A percentile compares a stretch with the other conserved stretches of the same genome.
phyloP scores from a whole-genome alignment of 1,140 invertebrate species.

The Euwallacea fornicatus region DNA sequence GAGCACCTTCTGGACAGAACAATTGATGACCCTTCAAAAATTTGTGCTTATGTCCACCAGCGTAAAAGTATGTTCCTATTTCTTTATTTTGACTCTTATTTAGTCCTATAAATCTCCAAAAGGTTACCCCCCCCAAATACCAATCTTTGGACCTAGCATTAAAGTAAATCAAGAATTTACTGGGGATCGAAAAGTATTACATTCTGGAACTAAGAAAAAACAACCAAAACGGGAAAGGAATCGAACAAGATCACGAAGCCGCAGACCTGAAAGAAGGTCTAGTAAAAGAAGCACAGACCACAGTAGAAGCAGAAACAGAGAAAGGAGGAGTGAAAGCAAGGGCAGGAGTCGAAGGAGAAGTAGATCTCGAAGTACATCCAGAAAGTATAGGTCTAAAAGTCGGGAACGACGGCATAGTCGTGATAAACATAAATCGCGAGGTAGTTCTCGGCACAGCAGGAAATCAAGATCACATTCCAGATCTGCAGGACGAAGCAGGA shows the following conservation, averaged over 20 bases:
- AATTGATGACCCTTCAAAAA: slow-evolving; percentile 3
- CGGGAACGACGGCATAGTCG: neutral
- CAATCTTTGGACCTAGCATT: neutral
- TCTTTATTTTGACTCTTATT: neutral
- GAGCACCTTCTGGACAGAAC: neutral
- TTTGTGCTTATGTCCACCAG: neutral
- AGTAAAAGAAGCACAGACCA: neutral
- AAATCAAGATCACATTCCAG: neutral
- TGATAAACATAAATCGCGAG: neutral
- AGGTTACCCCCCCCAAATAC: neutral
- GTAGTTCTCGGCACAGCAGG: neutral
- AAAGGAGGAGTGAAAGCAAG: neutral
- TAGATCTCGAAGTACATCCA: neutral
- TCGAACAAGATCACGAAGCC: neutral
- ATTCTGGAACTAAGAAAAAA: neutral
- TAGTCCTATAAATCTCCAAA: neutral
- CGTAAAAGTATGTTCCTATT: neutral
- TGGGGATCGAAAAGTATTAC: neutral
- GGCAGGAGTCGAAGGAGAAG: neutral
- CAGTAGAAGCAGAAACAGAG: neutral
- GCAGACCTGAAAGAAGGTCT: neutral
- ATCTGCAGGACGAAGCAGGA: neutral
- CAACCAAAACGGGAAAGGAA: neutral
- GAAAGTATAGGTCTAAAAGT: neutral
- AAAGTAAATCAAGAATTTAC: slow-evolving; percentile 1